Evolutionary conservation across 2,888 invertebrate genomes (phyloP).

Genomic region (Euproctis similis): DNA sequence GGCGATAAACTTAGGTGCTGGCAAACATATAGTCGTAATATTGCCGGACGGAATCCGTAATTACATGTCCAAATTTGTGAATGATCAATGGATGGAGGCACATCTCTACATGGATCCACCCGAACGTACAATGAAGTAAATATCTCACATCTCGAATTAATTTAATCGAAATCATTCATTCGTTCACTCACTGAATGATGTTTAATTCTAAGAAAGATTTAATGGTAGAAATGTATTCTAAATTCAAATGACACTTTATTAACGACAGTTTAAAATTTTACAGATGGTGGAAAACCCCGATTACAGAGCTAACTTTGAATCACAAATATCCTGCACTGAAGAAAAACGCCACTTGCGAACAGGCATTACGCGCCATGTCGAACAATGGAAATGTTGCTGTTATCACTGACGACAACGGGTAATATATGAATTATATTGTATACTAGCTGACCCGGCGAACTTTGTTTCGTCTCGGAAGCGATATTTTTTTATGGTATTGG

Average conservation of each 20-base stretch:
- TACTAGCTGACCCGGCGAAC: too few species aligned
- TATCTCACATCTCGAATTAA: too few species aligned
- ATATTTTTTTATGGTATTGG: too few species aligned
- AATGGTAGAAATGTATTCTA: too few species aligned
- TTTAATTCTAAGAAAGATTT: too few species aligned
- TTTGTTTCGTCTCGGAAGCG: too few species aligned
- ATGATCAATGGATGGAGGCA: conserved; percentile 91
- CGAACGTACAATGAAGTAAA: conserved; percentile 40
- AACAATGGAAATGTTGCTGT: conserved; percentile 22
- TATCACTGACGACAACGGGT: conserved; percentile 45
- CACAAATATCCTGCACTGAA: conserved; percentile 50
- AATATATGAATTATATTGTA: too few species aligned
- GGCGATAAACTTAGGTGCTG: conserved; percentile 81
- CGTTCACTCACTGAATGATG: too few species aligned
- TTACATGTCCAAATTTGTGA: conserved; percentile 95
- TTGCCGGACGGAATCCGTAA: conserved; percentile 95
- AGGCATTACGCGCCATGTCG: conserved; percentile 79
- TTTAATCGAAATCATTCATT: too few species aligned
- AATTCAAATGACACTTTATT: too few species aligned
- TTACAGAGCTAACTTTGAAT: conserved; percentile 48
- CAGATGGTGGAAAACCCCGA: conserved; percentile 41
- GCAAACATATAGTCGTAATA: conserved; percentile 82
- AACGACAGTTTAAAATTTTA: too few species aligned
- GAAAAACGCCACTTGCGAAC: conserved; percentile 73
- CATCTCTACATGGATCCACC: conserved; percentile 31